phyloP scores from a whole-genome alignment of 2,797 vertebrate genomes.

The Acrossocheilus fasciatus region DNA sequence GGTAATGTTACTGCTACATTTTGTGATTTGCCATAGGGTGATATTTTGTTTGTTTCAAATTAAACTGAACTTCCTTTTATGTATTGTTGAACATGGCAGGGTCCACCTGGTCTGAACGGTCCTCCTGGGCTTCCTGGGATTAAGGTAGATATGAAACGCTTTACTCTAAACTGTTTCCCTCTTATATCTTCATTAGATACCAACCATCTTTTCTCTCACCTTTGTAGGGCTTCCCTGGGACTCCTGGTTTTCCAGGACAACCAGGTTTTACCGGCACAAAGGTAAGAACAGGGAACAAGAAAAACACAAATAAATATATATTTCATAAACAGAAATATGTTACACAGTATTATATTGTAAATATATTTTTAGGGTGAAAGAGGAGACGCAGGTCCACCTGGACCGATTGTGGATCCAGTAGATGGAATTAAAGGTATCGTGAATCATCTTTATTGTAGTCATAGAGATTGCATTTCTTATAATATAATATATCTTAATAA shows the following conservation, averaged over 20 bases:
- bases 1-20: conserved; percentile 40
- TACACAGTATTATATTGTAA: background rate
- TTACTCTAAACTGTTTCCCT: background rate
- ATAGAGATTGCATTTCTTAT: background rate
- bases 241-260: conserved; percentile 77
- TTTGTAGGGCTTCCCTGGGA: conserved; percentile 82
- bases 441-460: conserved; percentile 46
- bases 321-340: conserved; percentile 6
- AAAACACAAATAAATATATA: background rate
- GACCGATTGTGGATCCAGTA: conserved; percentile 71
- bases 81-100: conserved; percentile 75
- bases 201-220: conserved; percentile 40
- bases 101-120: conserved; percentile 85
- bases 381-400: conserved; percentile 84
- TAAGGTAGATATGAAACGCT: conserved; percentile 66
- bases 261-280: conserved; percentile 83
- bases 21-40: background rate
- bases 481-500: background rate
- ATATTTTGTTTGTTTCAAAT: conserved; percentile 14
- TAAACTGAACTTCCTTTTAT: background rate
- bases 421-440: conserved; percentile 65
- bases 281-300: conserved; percentile 73
- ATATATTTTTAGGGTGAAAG: conserved; percentile 83
- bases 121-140: conserved; percentile 78
- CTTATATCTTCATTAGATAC: background rate